phyloP scores from a whole-genome alignment of 2,797 vertebrate genomes.

The Knipowitschia caucasica region DNA sequence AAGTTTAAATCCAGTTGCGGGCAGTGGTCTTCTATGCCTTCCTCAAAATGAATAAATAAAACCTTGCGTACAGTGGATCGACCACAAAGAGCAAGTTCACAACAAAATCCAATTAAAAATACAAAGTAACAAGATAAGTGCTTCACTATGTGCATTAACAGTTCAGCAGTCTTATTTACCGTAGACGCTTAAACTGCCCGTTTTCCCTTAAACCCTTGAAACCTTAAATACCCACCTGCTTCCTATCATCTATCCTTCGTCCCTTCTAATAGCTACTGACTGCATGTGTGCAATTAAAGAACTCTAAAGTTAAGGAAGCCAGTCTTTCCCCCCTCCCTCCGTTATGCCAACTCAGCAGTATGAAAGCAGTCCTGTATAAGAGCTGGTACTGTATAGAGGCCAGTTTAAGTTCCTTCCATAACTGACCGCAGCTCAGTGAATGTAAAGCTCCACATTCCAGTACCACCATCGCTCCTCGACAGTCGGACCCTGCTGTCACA shows the following conservation, averaged over 20 bases:
- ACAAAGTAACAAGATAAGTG: neutral
- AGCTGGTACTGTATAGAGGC: conserved; percentile 44
- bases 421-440: conserved; percentile 49
- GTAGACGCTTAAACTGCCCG: neutral
- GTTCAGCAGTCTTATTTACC: neutral
- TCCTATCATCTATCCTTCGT: conserved; percentile 10
- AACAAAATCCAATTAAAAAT: neutral
- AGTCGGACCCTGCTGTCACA: conserved; percentile 66
- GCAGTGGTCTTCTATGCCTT: too few relatives aligned
- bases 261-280: conserved; percentile 26
- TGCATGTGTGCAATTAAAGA: conserved; percentile 39
- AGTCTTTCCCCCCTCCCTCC: conserved; percentile 36
- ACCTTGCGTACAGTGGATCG: neutral
- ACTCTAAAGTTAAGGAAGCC: conserved; percentile 33
- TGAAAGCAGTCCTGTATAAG: conserved; percentile 65
- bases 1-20: too few relatives aligned
- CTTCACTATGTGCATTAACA: neutral
- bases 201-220: neutral
- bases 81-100: neutral
- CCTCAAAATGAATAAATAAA: too few relatives aligned
- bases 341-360: conserved; percentile 83
- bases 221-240: conserved; percentile 15
- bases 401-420: conserved; percentile 55
- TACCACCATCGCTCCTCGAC: conserved; percentile 43
- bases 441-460: conserved; percentile 64